Evolutionary conservation across 1,140 invertebrate species (phyloP), one percentile per base, ranked within the genome.

Genomic region (Scaptomyza hsui): DNA sequence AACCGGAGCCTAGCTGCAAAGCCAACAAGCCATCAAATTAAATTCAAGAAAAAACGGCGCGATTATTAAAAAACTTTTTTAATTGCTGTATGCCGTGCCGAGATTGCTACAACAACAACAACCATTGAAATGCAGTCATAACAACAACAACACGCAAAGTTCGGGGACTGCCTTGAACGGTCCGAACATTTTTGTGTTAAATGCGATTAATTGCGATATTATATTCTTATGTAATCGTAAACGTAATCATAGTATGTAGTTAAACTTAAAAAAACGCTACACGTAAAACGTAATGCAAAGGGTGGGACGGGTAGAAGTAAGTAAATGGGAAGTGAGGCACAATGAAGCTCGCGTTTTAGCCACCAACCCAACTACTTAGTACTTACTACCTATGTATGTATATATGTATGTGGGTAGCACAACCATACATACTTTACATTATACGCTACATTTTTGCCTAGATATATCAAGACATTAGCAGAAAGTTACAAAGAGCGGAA

Each of bases 171-270:
- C 75, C 75, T 79, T 70, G 80, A 74, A 79, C 68, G 72, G 72
- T 72, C 77, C 73, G 65, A 88, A 71, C 82, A 86, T 88, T 86
- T 86, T 81, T 86, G 81, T 86, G 81, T 86, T 86, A 86, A 86
- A 86, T 72, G 81, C 81, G 81, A 86, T 86, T 86, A 86, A 86
- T 86, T 86, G 81, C 81, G 81, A 86, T 86, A 86, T 86, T 86
- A 86, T 86, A 86, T 86, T 88, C 81, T 86, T 86, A 86, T 86
- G 81, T 86, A 86, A 86, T 86, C 81, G 81, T 86, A 88, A 86
- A 86, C 82, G 81, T 86, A 88, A 86, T 86, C 81, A 80, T 71
- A 64, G 82, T 70, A 64, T 56, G 60, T 74, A 72, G 70, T 74
- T 70, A 69, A 78, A 72, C 6, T 29, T 29, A 72, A 77, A 61